A percentile compares a stretch with the other conserved stretches of the same genome.
Evolutionary conservation across 1,140 invertebrate genomes (phyloP).

Genomic region (Chironomus tepperi): DNA sequence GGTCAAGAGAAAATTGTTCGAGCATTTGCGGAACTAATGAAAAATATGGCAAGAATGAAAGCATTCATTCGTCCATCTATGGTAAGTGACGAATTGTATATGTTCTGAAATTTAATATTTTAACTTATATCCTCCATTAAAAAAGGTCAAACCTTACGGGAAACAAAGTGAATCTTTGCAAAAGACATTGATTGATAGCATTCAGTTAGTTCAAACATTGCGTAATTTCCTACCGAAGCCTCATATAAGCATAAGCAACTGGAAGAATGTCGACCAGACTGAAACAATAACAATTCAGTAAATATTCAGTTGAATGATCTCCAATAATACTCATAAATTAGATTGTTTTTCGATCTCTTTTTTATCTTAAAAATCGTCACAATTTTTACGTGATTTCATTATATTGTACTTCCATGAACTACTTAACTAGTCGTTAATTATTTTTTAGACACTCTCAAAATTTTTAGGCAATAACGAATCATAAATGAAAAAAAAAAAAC

Average conservation of each 20-base stretch:
- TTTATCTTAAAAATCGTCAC: background rate
- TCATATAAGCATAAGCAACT: conserved; percentile 75
- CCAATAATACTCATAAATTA: conserved; percentile 6
- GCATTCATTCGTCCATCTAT: conserved; percentile 72
- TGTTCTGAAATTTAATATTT: background rate
- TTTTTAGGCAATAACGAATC: background rate
- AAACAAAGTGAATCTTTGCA: conserved; percentile 79
- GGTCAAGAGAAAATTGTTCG: conserved; percentile 72
- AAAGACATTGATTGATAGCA: conserved; percentile 76
- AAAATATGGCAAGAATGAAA: conserved; percentile 77
- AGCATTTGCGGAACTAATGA: conserved; percentile 72
- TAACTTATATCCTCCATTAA: background rate
- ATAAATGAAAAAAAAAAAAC: background rate
- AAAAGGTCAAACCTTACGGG: conserved; percentile 60
- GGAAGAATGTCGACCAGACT: conserved; percentile 78
- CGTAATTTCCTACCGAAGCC: conserved; percentile 73
- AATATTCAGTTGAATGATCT: background rate
- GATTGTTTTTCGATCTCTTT: background rate
- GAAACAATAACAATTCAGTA: conserved; percentile 41
- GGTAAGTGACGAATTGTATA: conserved; percentile 48
- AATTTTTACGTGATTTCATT: background rate
- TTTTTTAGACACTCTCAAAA: background rate
- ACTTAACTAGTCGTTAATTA: background rate
- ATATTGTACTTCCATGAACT: background rate
- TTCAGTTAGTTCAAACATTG: conserved; percentile 72